Base-by-base conservation (phyloP, 1,140 invertebrate genomes). In the Aphaenogaster floridana region DNA sequence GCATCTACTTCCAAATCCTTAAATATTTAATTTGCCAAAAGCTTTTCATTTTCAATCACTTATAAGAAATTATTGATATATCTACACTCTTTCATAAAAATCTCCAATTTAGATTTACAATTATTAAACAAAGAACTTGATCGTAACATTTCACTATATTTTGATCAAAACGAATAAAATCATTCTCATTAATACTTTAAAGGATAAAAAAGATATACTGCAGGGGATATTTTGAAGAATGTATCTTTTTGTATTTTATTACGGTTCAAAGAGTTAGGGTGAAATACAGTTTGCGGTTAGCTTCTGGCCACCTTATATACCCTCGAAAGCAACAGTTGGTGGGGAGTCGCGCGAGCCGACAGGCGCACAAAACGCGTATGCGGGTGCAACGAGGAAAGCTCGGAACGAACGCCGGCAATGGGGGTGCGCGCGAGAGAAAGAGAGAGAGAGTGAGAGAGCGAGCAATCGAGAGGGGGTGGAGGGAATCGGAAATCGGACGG, bases 261-360 rank as follows among this genome's bases (percentile, higher is more conserved):
- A 17, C 17, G 36, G 6, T 50, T 69, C n/a, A 69, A 28, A 69
- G 21, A 50, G 39, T 68, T 42, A 13, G 42, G 66, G 21, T 50
- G 21, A 34, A 69, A 50, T 48, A 69, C 11, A 28, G 42, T 50
- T 69, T 69, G 42, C 11, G 66, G 66, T 3, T 50, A 13, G 45
- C 66, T 28, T 69, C 66, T 34, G 17, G 50, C 50, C 34, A 72
- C 28, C 6, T 72, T 36, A 52, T 72, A 59, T 54, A 77, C 52
- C 76, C 17, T 21, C 59, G 52, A 79, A 84, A 92, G 90, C 91
- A 92, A 92, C 91, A 92, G 90, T 91, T 91, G 91, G 88, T 66
- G 88, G 74, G 81, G 21, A 39, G 15, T 13, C 39, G 17, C 34
- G 59, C 21, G 34, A 54, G 39, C 8, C 50, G 74, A 54, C 72